Evolutionary conservation across 2,797 vertebrate genomes (phyloP), one percentile per base, ranked within the genome.

Genomic region (Enteromius radiatus): DNA sequence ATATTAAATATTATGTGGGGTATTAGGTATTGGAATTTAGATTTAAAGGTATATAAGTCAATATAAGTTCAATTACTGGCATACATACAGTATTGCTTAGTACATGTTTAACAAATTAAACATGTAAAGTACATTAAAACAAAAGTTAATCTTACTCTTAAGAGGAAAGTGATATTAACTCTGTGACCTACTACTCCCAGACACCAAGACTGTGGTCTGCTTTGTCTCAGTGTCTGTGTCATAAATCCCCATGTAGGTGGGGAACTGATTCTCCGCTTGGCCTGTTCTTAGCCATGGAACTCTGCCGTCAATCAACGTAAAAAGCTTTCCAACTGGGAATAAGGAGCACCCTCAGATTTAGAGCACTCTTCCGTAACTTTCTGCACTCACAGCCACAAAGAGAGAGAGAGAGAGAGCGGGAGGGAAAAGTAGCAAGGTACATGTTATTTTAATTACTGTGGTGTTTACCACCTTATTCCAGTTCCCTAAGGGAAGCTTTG

Each of bases 301-400:
- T 68, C 80, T 86, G 78, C 82, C 74, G 83, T 89, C 84, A 82
- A 81, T 91, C 91, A 90, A 52, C 82, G 73, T 84, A 74, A 85
- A 86, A 86, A 89, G 76, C 82, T 87, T 84, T 88, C 85, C 80
- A 86, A 77, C 69, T 68, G 85, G 76, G 86, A 85, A 88, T 88
- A 82, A 89, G 76, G 71, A 88, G 86, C 23, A 63, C 71, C 85
- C 87, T 88, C 75, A 76, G 79, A 84, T 82, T 54, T 85, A 68
- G 64, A 81, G 76, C 85, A 19, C 28, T 63, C 77, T 78, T 41
- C 76, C 41, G 84, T 88, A 88, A 87, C 91, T 87, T 77, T 86
- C 78, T 59, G 76, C 78, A 52, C 73, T 81, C 61, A 36, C 43
- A 26, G 49, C n/a, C 31, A 79, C 64, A 79, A 38, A 80, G 80